Evolutionary conservation across 2,888 invertebrate species (phyloP), one percentile per base, ranked within the genome.

Genomic region (Mimas tiliae): DNA sequence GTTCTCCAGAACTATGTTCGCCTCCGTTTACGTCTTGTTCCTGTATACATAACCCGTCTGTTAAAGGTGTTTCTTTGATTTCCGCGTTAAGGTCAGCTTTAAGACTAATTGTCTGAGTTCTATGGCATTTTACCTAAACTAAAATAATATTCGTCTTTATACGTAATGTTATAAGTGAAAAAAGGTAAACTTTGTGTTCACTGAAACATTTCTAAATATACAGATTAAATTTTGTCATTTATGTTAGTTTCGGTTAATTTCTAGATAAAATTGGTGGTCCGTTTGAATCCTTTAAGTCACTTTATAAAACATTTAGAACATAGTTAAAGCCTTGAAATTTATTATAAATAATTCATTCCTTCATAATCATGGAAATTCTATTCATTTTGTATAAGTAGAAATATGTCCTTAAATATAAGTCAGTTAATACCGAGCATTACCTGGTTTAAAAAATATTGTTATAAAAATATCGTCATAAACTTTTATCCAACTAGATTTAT

Each of bases 11-110:
- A 69, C 68, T 80, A 69, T 85, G 86, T 21, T 87, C 87, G 69
- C 73, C 80, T 16, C 81, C 82, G 70, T 76, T 80, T 1, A 78
- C 78, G 63, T 91, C 91, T 79, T 87, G 89, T 65, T 91, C 91
- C 91, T 91, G 77, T 27, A 38, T 21, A 21, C 55, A 64, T 52
- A 53, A 67, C 14, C 33, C 6, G 12, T 65, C 47, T 27, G n/a
- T 45, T 45, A 52, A 51, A 4, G 16, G n/a, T 0, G 7, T 48
- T n/a, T 48, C 0, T 48, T 16, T 48, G 42, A 42, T 42, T 42
- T 42, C 42, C 8, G 42, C 8, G 8, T 42, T 9, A 42, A 7
- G 8, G 42, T 7, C 42, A 42, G 42, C 8, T 42, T 42, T 42
- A 6, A 6, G 11, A 6, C 8, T 42, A 11, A 11, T 6, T 42